Evolutionary conservation across 2,888 invertebrate genomes (phyloP), one percentile per base, ranked within the genome.

Genomic region (Pseudococcus longispinus): DNA sequence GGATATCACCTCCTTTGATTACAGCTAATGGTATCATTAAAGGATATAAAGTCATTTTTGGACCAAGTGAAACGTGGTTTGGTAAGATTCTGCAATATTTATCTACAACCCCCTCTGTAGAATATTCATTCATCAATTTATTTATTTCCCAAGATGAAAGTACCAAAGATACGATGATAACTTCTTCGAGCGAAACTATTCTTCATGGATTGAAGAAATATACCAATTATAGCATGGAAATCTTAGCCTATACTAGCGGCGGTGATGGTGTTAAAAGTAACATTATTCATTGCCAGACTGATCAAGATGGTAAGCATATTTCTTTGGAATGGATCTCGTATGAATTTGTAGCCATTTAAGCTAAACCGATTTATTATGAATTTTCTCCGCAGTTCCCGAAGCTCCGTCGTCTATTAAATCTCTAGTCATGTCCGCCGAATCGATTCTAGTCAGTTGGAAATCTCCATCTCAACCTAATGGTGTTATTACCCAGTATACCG

Each of bases 221-320:
- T 92, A 98, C 98, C 2, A 98, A 98, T 92, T 98, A 98, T 91
- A 98, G 97, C 87, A 96, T 98, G 94, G 97, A 98, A 93, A 97
- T 98, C 46, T 92, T 98, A 89, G 97, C 98, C 29, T 98, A 95
- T 90, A 98, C 98, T 9, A 95, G 97, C 87, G 98, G 97, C 88
- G 98, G 98, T 15, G 98, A 98, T 91, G 98, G 98, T 88, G 97
- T 97, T 80, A 94, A 96, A 89, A 95, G 96, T 89, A 93, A 93
- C 23, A 95, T 96, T 9, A 96, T 98, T 89, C 96, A 96, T 91
- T 97, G 98, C 91, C 96, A 96, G 92, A 98, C 98, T 84, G 96
- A 97, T 92, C 97, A 98, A 92, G 98, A 98, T 91, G 96, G 97
- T 97, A 91, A 91, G 90, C 0, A 37, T 37, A 8, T 37, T 9